Base-by-base conservation (phyloP, 2,888 invertebrate species). In the Trichogramma dendrolimi region DNA sequence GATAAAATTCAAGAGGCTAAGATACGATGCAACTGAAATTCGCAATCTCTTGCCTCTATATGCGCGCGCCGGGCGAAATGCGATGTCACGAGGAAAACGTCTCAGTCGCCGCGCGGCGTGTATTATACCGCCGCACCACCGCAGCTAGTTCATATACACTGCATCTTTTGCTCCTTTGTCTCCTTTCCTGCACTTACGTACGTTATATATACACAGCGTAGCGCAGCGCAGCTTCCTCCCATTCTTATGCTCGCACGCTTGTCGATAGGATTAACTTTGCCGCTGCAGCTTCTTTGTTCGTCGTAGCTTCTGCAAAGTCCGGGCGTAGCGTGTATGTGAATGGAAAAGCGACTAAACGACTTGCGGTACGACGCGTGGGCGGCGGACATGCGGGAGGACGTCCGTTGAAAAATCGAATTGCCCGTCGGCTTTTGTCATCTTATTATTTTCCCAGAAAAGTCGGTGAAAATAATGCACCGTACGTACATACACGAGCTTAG, bases 1-100 rank as follows among this genome's bases (percentile, higher is more conserved):
- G 48, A 48, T 11, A 56, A 27, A 14, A 46, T 51, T 50, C 39
- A 42, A 47, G 8, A 7, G 41, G 41, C 44, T 46, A 43, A n/a
- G 56, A 63, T 61, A 67, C 68, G 70, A 69, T 70, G 67, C 68
- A 68, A 71, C 71, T 68, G 69, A 64, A 69, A 69, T 65, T 68
- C 67, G 68, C 68, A 71, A 70, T 71, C 65, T 69, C 66, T 63
- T 27, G 27, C 27, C 27, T 27, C 27, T 27, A 27, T 14, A 14
- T 27, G 27, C 27, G 1, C 27, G 27, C 27, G 27, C 27, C 27
- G 27, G 27, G 27, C 27, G 27, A 27, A 27, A 27, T 27, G 27
- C 27, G 27, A 27, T 27, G 27, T 27, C 27, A 27, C 27, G 27
- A 27, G 27, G 27, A 27, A 27, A 27, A 27, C 27, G 27, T 27